These are phyloP conservation scores for Globodera rostochiensis DNA, from an alignment of 1,140 invertebrate genomes.

Conservation along the genomic window DNA sequence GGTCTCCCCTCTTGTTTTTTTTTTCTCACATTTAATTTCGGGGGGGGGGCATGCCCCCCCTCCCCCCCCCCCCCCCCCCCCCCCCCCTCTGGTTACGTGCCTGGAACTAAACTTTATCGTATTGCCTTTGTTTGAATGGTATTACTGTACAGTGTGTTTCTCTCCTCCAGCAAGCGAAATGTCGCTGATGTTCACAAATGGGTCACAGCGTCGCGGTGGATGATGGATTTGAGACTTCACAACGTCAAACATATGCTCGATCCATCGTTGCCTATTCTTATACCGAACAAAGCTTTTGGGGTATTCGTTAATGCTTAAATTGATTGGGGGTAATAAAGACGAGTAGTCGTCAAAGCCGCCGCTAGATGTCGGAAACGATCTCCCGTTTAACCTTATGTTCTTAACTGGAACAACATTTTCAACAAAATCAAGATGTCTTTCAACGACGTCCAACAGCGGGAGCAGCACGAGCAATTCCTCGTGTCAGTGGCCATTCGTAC, in stretches of 20 bases:
- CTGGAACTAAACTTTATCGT: too few species aligned
- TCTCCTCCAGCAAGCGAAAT: not conserved
- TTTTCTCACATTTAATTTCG: too few species aligned
- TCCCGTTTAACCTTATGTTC: not conserved
- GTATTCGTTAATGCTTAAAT: not conserved
- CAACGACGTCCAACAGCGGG: constrained; percentile 42
- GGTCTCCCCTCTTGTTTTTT: too few species aligned
- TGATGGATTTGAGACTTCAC: constrained; percentile 41
- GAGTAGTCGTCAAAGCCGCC: too few species aligned
- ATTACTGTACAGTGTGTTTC: not conserved
- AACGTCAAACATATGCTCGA: constrained; percentile 52
- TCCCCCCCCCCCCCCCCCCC: too few species aligned
- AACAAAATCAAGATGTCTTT: constrained; percentile 11
- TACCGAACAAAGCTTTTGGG: constrained; percentile 35
- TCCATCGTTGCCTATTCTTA: constrained; percentile 44
- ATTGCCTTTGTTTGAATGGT: not conserved
- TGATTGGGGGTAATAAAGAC: too few species aligned
- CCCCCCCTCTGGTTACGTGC: too few species aligned
- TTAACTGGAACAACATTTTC: constrained; percentile 9
- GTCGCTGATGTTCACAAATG: constrained; percentile 13
- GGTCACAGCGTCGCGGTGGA: constrained; percentile 39
- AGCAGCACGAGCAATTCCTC: constrained; percentile 50
- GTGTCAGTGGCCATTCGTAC: constrained; percentile 40
- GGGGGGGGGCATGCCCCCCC: too few species aligned
- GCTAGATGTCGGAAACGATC: too few species aligned